Conservation (phyloP, 2,888 invertebrate species). For the Corbicula japonica region DNA sequence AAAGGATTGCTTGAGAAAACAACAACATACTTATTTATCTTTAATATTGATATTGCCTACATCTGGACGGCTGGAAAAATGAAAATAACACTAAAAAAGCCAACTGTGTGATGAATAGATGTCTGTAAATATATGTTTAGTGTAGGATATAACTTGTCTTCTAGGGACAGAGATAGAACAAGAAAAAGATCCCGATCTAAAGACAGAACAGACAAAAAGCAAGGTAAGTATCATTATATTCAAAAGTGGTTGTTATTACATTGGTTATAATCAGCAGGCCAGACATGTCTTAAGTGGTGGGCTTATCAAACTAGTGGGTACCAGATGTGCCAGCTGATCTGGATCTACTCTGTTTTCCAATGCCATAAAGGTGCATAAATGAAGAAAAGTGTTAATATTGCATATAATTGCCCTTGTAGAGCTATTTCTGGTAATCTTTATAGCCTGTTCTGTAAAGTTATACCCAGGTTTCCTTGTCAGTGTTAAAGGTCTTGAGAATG, state of each 20-base stretch:
- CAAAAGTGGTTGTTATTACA: not conserved
- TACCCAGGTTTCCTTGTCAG: no score
- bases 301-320: not conserved
- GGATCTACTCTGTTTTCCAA: not conserved
- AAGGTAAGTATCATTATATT: conserved; percentile 36
- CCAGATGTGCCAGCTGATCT: not conserved
- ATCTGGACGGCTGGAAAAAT: not conserved
- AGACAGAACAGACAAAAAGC: conserved; percentile 65
- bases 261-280: not conserved
- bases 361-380: no score
- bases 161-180: conserved; percentile 59
- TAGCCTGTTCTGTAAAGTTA: no score
- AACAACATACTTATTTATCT: no score
- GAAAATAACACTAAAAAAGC: not conserved
- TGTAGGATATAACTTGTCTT: not conserved
- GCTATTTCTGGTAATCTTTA: no score
- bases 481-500: no score
- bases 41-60: not conserved
- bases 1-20: not conserved
- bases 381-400: no score
- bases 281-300: not conserved
- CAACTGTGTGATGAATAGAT: not conserved
- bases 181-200: conserved; percentile 74
- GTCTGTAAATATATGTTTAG: not conserved
- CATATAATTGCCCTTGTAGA: no score